Evolutionary conservation across 2,113 vertebrate genomes (phyloP), one percentile per base, ranked within the genome.

Genomic region (Anseranas semipalmata): DNA sequence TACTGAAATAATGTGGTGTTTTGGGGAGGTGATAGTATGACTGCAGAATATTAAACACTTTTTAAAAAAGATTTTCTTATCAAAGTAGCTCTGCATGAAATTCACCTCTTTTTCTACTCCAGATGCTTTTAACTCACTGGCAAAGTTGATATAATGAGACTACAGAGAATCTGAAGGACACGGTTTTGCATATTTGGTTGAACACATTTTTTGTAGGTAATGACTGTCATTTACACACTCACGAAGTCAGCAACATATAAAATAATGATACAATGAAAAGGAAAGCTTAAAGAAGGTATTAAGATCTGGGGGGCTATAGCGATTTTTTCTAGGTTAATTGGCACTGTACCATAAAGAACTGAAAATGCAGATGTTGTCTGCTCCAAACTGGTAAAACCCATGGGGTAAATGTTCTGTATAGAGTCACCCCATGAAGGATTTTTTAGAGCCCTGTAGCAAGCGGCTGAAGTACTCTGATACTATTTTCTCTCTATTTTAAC

Each of bases 141-240:
- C 1, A 3, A 80, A 77, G 14, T 21, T 55, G 17, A 28, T 25
- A 50, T 9, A 83, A 27, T 27, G 10, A 77, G 52, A 25, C 30
- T 18, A 12, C 8, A 75, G 13, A 71, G 18, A 75, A 79, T 59
- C 39, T 16, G 21, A 53, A 77, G 3, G n/a, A 25, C 9, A 33
- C 2, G 0, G 0, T 19, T 63, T 10, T 6, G 62, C 8, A 1
- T 21, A 12, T 56, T 86, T 76, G 0, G 0, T 41, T 84, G 68
- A 74, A 84, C 77, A 58, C 3, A 39, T 63, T 60, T 15, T 45
- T 1, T 75, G 32, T 4, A 19, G 28, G 6, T 17, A 80, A 28
- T 3, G 11, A 43, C 39, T 87, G 14, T 12, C 41, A 28, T 73
- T 78, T 71, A 46, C 27, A 48, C 3, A 2, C 15, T 56, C 8